These are phyloP conservation scores for Drosophila atripex DNA, from an alignment of 2,888 invertebrate species.

Conservation along the genomic window DNA sequence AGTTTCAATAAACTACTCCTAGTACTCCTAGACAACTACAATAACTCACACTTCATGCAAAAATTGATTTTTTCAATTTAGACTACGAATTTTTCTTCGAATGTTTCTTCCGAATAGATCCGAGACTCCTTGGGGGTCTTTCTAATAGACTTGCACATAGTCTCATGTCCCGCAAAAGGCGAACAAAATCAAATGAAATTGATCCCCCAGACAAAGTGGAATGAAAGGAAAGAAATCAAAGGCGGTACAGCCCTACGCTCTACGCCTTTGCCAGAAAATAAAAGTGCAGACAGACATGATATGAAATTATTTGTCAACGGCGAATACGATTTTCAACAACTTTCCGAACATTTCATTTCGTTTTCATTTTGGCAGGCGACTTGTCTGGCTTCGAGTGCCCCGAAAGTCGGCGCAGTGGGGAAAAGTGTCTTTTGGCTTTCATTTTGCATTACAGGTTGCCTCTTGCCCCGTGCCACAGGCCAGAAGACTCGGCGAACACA, in stretches of 20 bases:
- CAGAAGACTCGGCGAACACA: neutral
- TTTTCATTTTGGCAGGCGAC: slow-evolving; percentile 66
- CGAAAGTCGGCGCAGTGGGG: slow-evolving; percentile 3
- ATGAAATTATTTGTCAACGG: slow-evolving; percentile 79
- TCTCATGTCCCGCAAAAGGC: slow-evolving; percentile 44
- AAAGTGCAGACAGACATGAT: slow-evolving; percentile 68
- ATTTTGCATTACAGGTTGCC: slow-evolving; percentile 52
- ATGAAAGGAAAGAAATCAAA: slow-evolving; percentile 41
- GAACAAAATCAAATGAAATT: slow-evolving; percentile 59
- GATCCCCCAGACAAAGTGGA: slow-evolving; percentile 43
- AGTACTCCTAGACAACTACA: too few species aligned
- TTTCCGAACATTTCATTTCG: slow-evolving; percentile 75
- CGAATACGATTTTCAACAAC: slow-evolving; percentile 76
- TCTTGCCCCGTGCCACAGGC: slow-evolving; percentile 20
- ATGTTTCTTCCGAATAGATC: neutral
- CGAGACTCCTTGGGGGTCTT: neutral
- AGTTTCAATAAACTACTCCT: too few species aligned
- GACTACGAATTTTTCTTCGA: neutral
- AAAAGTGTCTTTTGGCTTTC: slow-evolving; percentile 22
- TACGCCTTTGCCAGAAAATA: slow-evolving; percentile 28
- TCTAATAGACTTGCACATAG: slow-evolving; percentile 40
- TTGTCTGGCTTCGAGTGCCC: slow-evolving; percentile 26
- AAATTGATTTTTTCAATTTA: too few species aligned
- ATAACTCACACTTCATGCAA: too few species aligned
- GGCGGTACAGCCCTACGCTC: slow-evolving; percentile 1